A percentile compares a stretch with the other conserved stretches of the same genome.
Evolutionary conservation across 1,140 invertebrate genomes (phyloP).

Genomic region (Monochamus saltuarius): DNA sequence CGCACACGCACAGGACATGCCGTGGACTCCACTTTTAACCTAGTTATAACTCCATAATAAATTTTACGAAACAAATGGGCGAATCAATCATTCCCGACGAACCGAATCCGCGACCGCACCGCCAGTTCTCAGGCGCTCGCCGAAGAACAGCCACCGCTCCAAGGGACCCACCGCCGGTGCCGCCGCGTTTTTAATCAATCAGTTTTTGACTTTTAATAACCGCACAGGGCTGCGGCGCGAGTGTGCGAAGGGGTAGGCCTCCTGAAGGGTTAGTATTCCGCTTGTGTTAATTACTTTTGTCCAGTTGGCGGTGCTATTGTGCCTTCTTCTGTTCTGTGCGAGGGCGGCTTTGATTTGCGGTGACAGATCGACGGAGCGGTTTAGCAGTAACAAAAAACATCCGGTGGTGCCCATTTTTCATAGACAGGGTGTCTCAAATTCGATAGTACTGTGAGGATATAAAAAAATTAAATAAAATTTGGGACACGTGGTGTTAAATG

Average conservation of each 20-base stretch:
- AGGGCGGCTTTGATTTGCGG: constrained; percentile 1
- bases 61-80: constrained; percentile 14
- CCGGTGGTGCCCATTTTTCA: too few relatives aligned
- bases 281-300: not conserved
- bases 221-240: not conserved
- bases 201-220: constrained; percentile 17
- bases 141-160: constrained; percentile 16
- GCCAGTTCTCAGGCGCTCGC: constrained; percentile 22
- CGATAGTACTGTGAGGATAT: too few relatives aligned
- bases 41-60: constrained; percentile 16
- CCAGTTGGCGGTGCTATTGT: constrained; percentile 11
- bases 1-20: not conserved
- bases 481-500: too few relatives aligned
- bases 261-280: constrained; percentile 9
- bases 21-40: constrained; percentile 1
- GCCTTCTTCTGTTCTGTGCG: constrained; percentile 7
- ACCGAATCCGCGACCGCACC: constrained; percentile 10
- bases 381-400: not conserved
- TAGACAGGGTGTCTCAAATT: too few relatives aligned
- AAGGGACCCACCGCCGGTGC: constrained; percentile 26
- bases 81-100: constrained; percentile 28
- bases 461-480: too few relatives aligned
- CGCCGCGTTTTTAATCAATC: constrained; percentile 31
- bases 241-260: not conserved
- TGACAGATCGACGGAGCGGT: not conserved